phyloP scores from a whole-genome alignment of 2,888 invertebrate species.

The Invenusta paracnida region DNA sequence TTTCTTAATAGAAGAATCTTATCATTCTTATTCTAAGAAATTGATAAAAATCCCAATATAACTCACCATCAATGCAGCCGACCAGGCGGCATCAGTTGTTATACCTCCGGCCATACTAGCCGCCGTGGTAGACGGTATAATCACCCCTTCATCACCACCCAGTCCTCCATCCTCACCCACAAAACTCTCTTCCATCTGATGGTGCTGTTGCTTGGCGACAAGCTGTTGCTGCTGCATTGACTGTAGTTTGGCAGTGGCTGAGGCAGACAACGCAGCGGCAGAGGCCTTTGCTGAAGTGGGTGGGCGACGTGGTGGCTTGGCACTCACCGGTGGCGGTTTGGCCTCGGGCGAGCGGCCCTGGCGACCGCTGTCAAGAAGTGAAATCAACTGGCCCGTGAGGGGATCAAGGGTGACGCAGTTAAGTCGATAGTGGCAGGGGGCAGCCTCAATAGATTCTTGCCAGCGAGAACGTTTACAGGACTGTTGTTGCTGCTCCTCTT shows the following conservation, averaged over 20 bases:
- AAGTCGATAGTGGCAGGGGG: background rate
- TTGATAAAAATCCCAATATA: background rate
- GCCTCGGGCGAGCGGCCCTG: constrained; percentile 3
- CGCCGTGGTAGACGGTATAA: background rate
- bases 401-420: background rate
- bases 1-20: too few species aligned
- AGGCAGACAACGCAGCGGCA: background rate
- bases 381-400: background rate
- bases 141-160: background rate
- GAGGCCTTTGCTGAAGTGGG: too few species aligned
- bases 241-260: background rate
- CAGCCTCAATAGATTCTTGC: background rate
- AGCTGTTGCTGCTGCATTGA: background rate
- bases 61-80: background rate
- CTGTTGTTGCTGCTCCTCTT: background rate
- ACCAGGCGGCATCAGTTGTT: background rate
- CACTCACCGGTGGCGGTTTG: background rate
- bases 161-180: background rate
- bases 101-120: background rate
- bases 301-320: background rate
- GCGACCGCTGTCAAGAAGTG: constrained; percentile 4
- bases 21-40: too few species aligned
- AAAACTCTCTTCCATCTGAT: background rate
- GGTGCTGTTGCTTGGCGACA: background rate
- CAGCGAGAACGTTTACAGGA: background rate